Base-by-base conservation (phyloP, 2,113 vertebrate genomes). In the Tetraodon nigroviridis region DNA sequence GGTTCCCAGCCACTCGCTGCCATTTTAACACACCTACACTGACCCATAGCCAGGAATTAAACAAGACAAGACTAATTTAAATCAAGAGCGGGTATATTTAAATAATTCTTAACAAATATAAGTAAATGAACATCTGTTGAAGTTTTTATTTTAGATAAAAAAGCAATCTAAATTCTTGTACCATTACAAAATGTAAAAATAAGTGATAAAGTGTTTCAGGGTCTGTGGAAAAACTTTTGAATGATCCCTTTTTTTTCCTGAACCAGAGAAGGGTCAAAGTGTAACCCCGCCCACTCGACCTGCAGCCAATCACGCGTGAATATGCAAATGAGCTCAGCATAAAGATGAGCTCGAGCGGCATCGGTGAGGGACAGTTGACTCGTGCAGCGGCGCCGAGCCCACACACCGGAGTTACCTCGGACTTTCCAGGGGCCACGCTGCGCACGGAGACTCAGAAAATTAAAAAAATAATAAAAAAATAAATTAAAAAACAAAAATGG, bases 271-370 rank as follows among this genome's bases (percentile, higher is more conserved):
- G 51, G 64, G 69, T 64, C 73, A 61, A 68, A 63, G 61, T 51
- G 69, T 61, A 70, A 64, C 54, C 77, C 51, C 87, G 79, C 67
- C 85, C 84, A 69, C 42, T 7, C 27, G 6, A 45, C 22, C 45
- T 20, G 19, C 58, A 78, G 58, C 90, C 90, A 92, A 92, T 90
- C 73, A 46, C 4, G 58, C 40, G 3, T 24, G 51, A 41, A 32
- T 68, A 89, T 91, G 85, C 80, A 86, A 89, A 89, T 90, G n/a
- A 77, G 71, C 64, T 73, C 51, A 81, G 18, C 75, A 89, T 92
- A 89, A 87, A 91, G 84, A 81, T 84, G 58, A 85, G 72, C 66
- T 64, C 68, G 59, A 74, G 76, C 80, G 21, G 78, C 75, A 73
- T 76, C 59, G 15, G 74, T 79, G 79, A 80, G 84, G 87, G 79